Base-by-base conservation (phyloP, 2,888 invertebrate genomes). In the Chymomyza fuscimana region DNA sequence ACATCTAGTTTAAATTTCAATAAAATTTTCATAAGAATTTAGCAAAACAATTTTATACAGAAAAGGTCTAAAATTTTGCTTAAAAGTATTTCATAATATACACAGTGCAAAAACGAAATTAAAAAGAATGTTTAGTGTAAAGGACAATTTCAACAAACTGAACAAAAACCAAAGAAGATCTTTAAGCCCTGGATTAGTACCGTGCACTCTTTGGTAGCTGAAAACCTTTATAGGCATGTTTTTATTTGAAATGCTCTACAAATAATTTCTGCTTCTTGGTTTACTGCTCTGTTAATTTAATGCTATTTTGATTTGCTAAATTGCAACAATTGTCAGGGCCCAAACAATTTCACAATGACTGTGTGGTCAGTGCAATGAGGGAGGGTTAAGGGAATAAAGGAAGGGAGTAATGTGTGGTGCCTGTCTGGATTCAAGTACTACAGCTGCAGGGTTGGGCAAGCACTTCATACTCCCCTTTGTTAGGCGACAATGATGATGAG, bases 251-350 rank as follows among this genome's bases (percentile, higher is more conserved):
- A 46, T 46, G 10, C 40, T 12, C 40, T 46, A 12, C 40, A 46
- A 46, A 10, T 46, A 46, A 0, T 46, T 46, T 12, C 40, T 10
- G 40, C 40, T 46, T 46, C 40, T 46, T 46, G 40, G 6, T 46
- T 46, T 46, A 46, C 2, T 6, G 40, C 40, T 46, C 40, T 80
- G 66, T 72, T 80, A 77, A 79, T 74, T 80, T 77, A 77, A 79
- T 74, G 80, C 78, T 75, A 80, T 79, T 79, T 79, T 72, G 80
- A 67, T 79, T 67, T 70, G 64, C 50, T 50, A 54, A 54, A 54
- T 54, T 54, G 25, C 58, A 19, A 58, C 22, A 58, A 58, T 58
- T 58, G 58, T 58, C 58, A 25, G 58, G 2, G 7, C 7, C 52
- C 25, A 54, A 54, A 54, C 54, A 46, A 46, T 46, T 46, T 46